Evolutionary conservation across 30 jellyfish, hydroid and myxozoan genomes (phyloP).

Genomic region (Clytia hemisphaerica): DNA sequence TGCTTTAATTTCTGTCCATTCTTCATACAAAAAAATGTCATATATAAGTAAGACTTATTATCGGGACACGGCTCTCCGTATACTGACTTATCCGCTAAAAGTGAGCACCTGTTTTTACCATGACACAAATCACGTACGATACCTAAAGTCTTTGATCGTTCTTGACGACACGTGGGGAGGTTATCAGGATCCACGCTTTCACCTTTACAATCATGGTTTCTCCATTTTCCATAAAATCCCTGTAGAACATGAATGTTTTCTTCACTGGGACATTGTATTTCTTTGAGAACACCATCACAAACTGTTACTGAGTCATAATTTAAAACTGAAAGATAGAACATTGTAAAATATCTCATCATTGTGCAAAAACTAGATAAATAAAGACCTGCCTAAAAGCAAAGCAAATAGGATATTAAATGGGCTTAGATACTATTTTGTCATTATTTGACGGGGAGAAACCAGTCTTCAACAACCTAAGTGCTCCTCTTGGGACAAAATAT

Average conservation of each 20-base stretch:
- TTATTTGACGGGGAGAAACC: too few species aligned
- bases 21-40: slow-evolving; percentile 84
- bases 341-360: too few species aligned
- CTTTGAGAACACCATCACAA: slow-evolving; percentile 67
- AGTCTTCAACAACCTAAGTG: too few species aligned
- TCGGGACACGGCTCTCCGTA: slow-evolving; percentile 88
- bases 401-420: too few species aligned
- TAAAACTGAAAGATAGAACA: slow-evolving; percentile 42
- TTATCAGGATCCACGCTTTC: slow-evolving; percentile 62
- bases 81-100: slow-evolving; percentile 72
- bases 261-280: slow-evolving; percentile 65
- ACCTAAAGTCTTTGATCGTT: slow-evolving; percentile 68
- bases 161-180: slow-evolving; percentile 70
- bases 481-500: too few species aligned
- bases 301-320: slow-evolving; percentile 72
- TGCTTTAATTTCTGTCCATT: slow-evolving; percentile 20
- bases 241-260: slow-evolving; percentile 75
- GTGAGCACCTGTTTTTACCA: slow-evolving; percentile 71
- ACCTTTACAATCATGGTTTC: slow-evolving; percentile 93
- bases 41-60: slow-evolving; percentile 66
- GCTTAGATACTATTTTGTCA: too few species aligned
- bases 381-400: too few species aligned
- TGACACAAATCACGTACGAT: slow-evolving; percentile 82
- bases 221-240: slow-evolving; percentile 93
- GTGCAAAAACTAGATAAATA: too few species aligned